phyloP scores from a whole-genome alignment of 2,797 vertebrate species.

The Apogon hyalosoma region DNA sequence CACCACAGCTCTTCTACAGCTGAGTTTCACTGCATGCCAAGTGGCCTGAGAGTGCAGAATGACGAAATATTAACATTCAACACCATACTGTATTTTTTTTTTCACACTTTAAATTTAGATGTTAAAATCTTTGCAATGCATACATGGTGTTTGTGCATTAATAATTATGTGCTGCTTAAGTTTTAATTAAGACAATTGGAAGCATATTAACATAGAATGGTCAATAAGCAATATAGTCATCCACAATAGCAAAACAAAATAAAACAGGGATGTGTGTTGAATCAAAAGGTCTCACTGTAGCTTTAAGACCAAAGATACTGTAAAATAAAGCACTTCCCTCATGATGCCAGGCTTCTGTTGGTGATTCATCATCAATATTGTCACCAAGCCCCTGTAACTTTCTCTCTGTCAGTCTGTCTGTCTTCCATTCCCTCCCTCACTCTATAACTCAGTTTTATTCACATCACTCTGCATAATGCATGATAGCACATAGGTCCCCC shows the following conservation, averaged over 20 bases:
- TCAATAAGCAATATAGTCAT: neutral
- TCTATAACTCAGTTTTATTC: conserved; percentile 74
- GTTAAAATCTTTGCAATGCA: conserved; percentile 2
- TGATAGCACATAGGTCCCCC: conserved; percentile 69
- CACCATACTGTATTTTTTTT: neutral
- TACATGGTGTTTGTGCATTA: neutral
- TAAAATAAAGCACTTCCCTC: conserved; percentile 28
- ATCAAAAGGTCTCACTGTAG: conserved; percentile 13
- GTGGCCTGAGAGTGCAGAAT: conserved; percentile 17
- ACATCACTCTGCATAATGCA: conserved; percentile 80
- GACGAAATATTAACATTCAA: conserved; percentile 27
- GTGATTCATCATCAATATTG: conserved; percentile 68
- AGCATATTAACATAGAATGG: neutral
- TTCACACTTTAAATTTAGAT: conserved; percentile 1
- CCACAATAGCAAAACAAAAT: neutral
- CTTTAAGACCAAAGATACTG: conserved; percentile 43
- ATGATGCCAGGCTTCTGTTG: conserved; percentile 25
- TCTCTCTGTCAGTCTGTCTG: conserved; percentile 43
- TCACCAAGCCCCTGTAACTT: conserved; percentile 45
- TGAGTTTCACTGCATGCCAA: conserved; percentile 46
- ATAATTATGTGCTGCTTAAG: neutral
- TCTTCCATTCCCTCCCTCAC: conserved; percentile 48
- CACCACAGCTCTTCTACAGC: conserved; percentile 40
- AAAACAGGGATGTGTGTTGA: neutral
- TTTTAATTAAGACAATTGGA: neutral